Base-by-base conservation (phyloP, 1,140 invertebrate species). In the Gonioctena quinquepunctata region DNA sequence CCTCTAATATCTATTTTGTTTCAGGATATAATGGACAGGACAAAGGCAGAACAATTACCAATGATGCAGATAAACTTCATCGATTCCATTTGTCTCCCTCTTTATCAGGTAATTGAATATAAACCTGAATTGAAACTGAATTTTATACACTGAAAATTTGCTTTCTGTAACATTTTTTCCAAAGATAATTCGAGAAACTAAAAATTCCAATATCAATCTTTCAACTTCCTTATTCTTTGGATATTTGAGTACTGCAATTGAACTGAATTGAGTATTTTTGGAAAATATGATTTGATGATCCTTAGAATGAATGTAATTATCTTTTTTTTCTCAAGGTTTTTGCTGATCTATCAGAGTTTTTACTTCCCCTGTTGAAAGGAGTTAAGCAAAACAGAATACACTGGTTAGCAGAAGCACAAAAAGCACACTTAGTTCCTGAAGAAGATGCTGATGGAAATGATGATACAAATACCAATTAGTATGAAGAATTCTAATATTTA, bases 31-130 rank as follows among this genome's bases (percentile, higher is more conserved):
- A 98, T 98, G 96, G 96, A 98, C 83, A 86, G 96, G 82, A 95
- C 97, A 78, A 97, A 97, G 85, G 93, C 96, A 84, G 94, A 97
- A 81, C 92, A 97, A 82, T 85, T 98, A 74, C 96, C 96, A 52
- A 89, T 91, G 80, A 97, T 98, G 95, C 96, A 98, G 90, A 94
- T 98, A 70, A 93, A 91, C 62, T 98, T 98, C 83, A 98, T 98
- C 73, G 96, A 98, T 84, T 93, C 93, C 22, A 97, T 98, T 78
- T 98, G 96, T 84, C 84, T 96, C 77, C 96, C 96, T 56, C 94
- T 98, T 81, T 98, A 98, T 83, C 92, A 96, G 90, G 96, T 97
- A 86, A 83, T n/a, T n/a, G n/a, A n/a, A n/a, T n/a, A n/a, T n/a
- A n/a, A n/a, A n/a, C n/a, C n/a, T n/a, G n/a, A n/a, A n/a, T n/a